Evolutionary conservation across 1,140 invertebrate species (phyloP).

Genomic region (Plodia interpunctella): DNA sequence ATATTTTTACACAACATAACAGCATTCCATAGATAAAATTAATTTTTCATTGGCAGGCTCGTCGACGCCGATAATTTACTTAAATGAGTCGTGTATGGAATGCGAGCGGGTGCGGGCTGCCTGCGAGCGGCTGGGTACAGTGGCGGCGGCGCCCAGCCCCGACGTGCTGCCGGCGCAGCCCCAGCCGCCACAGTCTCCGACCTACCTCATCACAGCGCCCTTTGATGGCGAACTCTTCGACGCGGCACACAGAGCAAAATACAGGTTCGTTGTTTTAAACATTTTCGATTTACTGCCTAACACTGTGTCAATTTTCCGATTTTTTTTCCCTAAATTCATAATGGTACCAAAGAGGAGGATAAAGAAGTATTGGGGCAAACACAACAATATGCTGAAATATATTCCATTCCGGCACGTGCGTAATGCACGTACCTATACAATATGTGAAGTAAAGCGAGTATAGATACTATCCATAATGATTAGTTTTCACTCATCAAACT

Average conservation of each 20-base stretch:
- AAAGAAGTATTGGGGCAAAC: too few species aligned
- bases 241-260: conserved; percentile 65
- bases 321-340: too few species aligned
- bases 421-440: too few species aligned
- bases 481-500: too few species aligned
- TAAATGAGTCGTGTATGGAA: conserved; percentile 61
- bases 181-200: conserved; percentile 47
- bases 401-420: too few species aligned
- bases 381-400: too few species aligned
- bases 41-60: conserved; percentile 39
- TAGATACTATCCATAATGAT: too few species aligned
- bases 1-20: too few species aligned
- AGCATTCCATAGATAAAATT: background rate
- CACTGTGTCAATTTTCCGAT: too few species aligned
- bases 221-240: conserved; percentile 67
- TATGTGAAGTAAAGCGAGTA: too few species aligned
- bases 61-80: conserved; percentile 54
- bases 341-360: too few species aligned
- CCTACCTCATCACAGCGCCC: conserved; percentile 57
- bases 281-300: background rate
- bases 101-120: conserved; percentile 64
- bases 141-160: conserved; percentile 45
- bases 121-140: conserved; percentile 59
- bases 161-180: conserved; percentile 51
- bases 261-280: conserved; percentile 48